These are phyloP conservation scores for Lymantria dispar DNA, from an alignment of 2,888 invertebrate genomes.

Conservation along the genomic window DNA sequence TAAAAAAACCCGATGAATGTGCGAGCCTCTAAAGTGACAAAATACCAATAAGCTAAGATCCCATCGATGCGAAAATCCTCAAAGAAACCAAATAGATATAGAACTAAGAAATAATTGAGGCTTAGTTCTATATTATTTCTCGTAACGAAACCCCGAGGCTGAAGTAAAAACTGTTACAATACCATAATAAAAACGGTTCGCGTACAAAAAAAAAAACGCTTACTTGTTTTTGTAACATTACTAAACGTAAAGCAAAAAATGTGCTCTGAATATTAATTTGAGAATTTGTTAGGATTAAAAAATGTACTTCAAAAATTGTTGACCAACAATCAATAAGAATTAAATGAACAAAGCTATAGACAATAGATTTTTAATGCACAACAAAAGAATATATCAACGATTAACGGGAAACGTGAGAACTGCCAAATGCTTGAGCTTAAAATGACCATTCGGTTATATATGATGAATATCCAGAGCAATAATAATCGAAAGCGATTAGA, in stretches of 20 bases:
- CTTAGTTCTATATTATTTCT: slow-evolving; percentile 15
- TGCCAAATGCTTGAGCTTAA: slow-evolving; percentile 46
- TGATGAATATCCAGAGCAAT: slow-evolving; percentile 23
- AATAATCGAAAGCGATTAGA: slow-evolving; percentile 56
- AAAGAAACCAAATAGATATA: neutral
- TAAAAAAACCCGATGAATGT: slow-evolving; percentile 11
- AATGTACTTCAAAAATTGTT: neutral
- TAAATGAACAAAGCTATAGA: neutral
- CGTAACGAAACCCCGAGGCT: slow-evolving; percentile 19
- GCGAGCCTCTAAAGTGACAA: slow-evolving; percentile 12
- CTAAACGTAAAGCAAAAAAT: neutral
- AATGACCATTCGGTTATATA: slow-evolving; percentile 26
- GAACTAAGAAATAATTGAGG: neutral
- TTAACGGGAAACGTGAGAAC: slow-evolving; percentile 36
- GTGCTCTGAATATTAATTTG: neutral
- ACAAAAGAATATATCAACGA: slow-evolving; percentile 23
- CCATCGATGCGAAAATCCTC: neutral
- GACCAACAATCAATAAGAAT: neutral
- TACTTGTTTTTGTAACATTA: neutral
- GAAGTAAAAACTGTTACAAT: slow-evolving; percentile 26
- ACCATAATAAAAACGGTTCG: slow-evolving; percentile 9
- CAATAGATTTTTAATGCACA: slow-evolving; percentile 2
- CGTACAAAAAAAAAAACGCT: neutral
- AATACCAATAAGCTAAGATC: slow-evolving; percentile 6
- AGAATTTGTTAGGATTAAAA: neutral